Percentiles rank a stretch among this genome's conserved stretches.
These are phyloP conservation scores for Temnothorax unifasciatus DNA, from an alignment of 2,888 invertebrate species.

Conservation along the genomic window DNA sequence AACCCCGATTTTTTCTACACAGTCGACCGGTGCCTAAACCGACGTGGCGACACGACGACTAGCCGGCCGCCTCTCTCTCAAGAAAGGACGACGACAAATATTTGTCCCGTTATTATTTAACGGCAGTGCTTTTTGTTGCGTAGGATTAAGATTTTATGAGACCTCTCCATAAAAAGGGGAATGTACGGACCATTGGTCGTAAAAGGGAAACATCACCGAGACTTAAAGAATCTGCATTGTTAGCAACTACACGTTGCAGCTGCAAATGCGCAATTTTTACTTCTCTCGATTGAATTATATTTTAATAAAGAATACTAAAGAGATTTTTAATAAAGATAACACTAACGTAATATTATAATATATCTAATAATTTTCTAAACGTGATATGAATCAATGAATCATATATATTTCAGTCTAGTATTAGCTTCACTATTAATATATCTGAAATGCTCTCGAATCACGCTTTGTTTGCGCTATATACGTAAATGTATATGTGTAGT, in stretches of 20 bases:
- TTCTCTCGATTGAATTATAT: not conserved
- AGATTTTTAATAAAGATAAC: not conserved
- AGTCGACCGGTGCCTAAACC: no score
- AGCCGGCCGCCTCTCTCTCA: not conserved
- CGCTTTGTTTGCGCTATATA: not conserved
- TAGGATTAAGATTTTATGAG: constrained; percentile 76
- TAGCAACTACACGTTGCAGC: not conserved
- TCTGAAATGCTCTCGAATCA: not conserved
- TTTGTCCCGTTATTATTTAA: constrained; percentile 82
- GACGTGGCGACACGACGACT: not conserved
- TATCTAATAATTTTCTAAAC: not conserved
- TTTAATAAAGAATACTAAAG: not conserved
- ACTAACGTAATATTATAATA: not conserved
- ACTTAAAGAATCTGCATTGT: not conserved
- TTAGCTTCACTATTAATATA: not conserved
- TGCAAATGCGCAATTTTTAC: not conserved
- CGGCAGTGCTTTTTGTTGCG: constrained; percentile 71
- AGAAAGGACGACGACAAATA: constrained; percentile 74
- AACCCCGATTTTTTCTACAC: not conserved
- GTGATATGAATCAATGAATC: not conserved
- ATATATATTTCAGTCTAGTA: not conserved
- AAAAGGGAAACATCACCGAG: not conserved
- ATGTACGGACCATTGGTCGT: not conserved
- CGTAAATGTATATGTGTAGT: no score
- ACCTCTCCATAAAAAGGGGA: not conserved